A percentile compares a stretch with the other conserved stretches of the same genome.
These are phyloP conservation scores for Sebastes cheni DNA, from an alignment of 2,797 vertebrate genomes.

Conservation along the genomic window DNA sequence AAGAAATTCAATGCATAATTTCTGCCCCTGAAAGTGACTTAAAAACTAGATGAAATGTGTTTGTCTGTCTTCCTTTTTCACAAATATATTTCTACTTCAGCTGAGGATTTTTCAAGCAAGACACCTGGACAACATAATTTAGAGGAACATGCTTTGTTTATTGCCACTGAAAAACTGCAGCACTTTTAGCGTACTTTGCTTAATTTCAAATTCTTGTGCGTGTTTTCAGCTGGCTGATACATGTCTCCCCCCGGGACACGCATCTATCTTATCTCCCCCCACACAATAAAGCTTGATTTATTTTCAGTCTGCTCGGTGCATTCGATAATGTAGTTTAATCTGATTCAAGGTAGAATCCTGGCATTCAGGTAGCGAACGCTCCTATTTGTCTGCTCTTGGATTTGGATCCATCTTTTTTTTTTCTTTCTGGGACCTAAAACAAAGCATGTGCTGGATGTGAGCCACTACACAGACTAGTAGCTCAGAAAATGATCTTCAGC, in stretches of 20 bases:
- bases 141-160: conserved; percentile 30
- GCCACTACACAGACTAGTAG: conserved; percentile 74
- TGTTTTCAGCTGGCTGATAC: conserved; percentile 45
- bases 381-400: conserved; percentile 70
- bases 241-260: conserved; percentile 38
- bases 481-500: conserved; percentile 76
- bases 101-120: conserved; percentile 21
- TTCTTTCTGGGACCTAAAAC: conserved; percentile 73
- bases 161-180: conserved; percentile 47
- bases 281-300: conserved; percentile 71
- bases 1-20: conserved; percentile 38
- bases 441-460: conserved; percentile 74
- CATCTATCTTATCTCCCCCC: conserved; percentile 41
- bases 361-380: conserved; percentile 65
- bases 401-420: conserved; percentile 58
- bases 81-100: conserved; percentile 25
- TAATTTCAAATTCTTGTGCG: conserved; percentile 58
- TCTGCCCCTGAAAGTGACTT: conserved; percentile 34
- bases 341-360: conserved; percentile 62
- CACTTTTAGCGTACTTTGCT: conserved; percentile 40
- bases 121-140: conserved; percentile 55
- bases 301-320: conserved; percentile 63
- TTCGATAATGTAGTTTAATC: conserved; percentile 69
- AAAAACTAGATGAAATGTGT: conserved; percentile 43
- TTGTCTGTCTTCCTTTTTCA: conserved; percentile 36